Evolutionary conservation across 2,113 vertebrate species (phyloP), one percentile per base, ranked within the genome.

Genomic region (Orientallactaga bullata): DNA sequence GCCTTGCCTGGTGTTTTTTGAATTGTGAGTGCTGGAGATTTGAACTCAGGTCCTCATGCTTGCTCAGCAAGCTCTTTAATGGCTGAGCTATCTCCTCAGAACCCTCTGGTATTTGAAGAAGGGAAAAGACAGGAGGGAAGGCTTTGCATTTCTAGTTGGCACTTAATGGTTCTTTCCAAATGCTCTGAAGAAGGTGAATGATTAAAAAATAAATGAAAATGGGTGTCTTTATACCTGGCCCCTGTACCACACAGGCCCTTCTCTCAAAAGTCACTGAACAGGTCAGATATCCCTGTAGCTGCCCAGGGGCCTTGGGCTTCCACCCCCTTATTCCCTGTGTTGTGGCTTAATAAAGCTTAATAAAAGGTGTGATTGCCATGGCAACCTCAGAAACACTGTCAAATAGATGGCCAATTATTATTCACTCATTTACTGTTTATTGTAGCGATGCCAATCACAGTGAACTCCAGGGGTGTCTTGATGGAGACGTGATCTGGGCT

Each of bases 401-500:
- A 97, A 76, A 39, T 32, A 91, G 97, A 94, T 0, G 63, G 97
- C 96, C 97, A 72, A 65, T 93, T 91, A 85, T 97, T 97, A 96
- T 91, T 97, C 98, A 97, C 95, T 97, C 95, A 89, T 91, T 96
- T 97, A 97, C 98, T 94, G 95, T 96, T 97, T 66, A 97, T 42
- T 96, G 96, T 97, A 96, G 96, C 81, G 26, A 81, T 72, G 94
- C 95, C 98, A 97, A 97, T 98, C 97, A 97, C 97, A 87, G 96
- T 65, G 74, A 97, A 37, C 97, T 96, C 94, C 35, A 42, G 95
- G 93, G 68, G 97, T 97, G 91, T 93, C 94, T 97, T 98, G 98
- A 98, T 98, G 98, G 98, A 98, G 97, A 97, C 66, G 97, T 96
- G 98, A 95, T 1, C 84, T 2, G 90, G 96, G 97, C 96, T 71